These are phyloP conservation scores for Caenorhabditis sinica DNA, from an alignment of 2,888 invertebrate species.

Conservation along the genomic window DNA sequence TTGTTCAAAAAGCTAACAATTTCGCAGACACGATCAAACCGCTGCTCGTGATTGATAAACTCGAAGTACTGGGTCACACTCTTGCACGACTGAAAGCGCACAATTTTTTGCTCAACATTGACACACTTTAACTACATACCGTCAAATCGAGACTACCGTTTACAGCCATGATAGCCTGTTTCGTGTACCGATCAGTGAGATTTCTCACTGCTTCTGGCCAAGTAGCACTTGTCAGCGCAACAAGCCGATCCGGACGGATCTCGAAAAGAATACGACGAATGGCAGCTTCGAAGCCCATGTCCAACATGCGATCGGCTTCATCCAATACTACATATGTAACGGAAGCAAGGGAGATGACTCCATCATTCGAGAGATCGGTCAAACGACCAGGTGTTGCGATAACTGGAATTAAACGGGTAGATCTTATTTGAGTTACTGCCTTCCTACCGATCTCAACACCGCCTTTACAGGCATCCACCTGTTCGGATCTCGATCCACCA, in stretches of 20 bases:
- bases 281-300: slow-evolving; percentile 87
- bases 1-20: slow-evolving; percentile 85
- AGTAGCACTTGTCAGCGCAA: slow-evolving; percentile 97
- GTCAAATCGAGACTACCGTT: slow-evolving; percentile 92
- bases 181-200: slow-evolving; percentile 92
- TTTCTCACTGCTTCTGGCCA: slow-evolving; percentile 94
- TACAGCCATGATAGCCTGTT: slow-evolving; percentile 92
- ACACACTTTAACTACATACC: slow-evolving; percentile 78
- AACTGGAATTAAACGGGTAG: slow-evolving; percentile 85
- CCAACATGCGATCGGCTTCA: slow-evolving; percentile 89
- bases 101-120: not conserved
- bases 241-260: slow-evolving; percentile 92
- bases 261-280: slow-evolving; percentile 90
- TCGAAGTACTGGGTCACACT: slow-evolving; percentile 91
- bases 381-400: slow-evolving; percentile 96
- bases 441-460: slow-evolving; percentile 91
- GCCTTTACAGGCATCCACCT: slow-evolving; percentile 88
- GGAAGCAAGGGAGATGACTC: slow-evolving; percentile 74
- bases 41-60: slow-evolving; percentile 87
- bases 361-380: slow-evolving; percentile 91
- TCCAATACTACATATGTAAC: slow-evolving; percentile 87
- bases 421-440: not conserved
- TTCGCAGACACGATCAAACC: slow-evolving; percentile 62
- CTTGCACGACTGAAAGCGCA: slow-evolving; percentile 89
- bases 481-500: slow-evolving; percentile 90